Evolutionary conservation across 2,113 vertebrate species (phyloP).

Genomic region (Lampris megalopsis): DNA sequence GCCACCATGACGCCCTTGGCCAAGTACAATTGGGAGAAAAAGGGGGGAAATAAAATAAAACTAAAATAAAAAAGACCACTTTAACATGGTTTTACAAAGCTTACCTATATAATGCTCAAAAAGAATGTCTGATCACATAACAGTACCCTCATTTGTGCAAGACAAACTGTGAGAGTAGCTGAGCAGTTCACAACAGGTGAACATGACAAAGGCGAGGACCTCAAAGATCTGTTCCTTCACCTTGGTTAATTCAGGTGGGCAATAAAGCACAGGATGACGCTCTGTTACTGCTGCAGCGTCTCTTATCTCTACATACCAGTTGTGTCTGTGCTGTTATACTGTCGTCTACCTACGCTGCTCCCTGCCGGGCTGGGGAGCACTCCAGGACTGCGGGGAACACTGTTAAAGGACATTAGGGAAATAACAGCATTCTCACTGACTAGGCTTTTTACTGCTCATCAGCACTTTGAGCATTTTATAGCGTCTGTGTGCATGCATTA

Average conservation of each 20-base stretch:
- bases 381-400: slow-evolving; percentile 37
- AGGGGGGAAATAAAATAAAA: no score
- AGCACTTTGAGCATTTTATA: slow-evolving; percentile 73
- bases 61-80: background rate
- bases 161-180: background rate
- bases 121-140: background rate
- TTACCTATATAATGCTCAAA: background rate
- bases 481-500: slow-evolving; percentile 47
- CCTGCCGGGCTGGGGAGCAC: slow-evolving; percentile 41
- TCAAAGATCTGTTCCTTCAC: background rate
- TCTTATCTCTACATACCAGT: slow-evolving; percentile 20
- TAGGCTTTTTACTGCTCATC: slow-evolving; percentile 64
- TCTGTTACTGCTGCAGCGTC: background rate
- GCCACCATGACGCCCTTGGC: no score
- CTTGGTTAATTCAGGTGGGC: background rate
- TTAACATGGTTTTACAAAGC: slow-evolving; percentile 15
- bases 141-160: background rate
- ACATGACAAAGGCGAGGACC: background rate
- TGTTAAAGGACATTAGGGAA: slow-evolving; percentile 66
- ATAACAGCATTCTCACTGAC: slow-evolving; percentile 66
- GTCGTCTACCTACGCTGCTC: slow-evolving; percentile 24
- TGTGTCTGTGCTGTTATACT: slow-evolving; percentile 17
- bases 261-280: background rate
- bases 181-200: background rate
- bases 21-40: no score